Conservation (phyloP, 2,797 vertebrate species). For the Paramormyrops hopkinsi region DNA sequence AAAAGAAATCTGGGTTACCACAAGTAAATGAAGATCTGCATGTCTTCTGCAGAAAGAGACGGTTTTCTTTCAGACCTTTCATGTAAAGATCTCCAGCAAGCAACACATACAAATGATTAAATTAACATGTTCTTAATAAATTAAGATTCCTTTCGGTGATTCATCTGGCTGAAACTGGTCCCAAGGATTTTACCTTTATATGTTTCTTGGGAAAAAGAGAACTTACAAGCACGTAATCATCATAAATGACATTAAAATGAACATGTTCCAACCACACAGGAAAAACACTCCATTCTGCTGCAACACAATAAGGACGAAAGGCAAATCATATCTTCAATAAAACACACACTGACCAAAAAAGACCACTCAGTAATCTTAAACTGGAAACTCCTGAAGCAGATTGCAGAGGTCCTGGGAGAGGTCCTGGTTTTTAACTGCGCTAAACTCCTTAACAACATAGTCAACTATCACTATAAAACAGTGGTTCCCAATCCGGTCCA, state of each 20-base stretch:
- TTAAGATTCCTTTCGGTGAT: not conserved
- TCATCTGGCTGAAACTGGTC: not conserved
- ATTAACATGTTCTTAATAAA: slow-evolving; percentile 9
- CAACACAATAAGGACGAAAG: not conserved
- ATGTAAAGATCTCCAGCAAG: not conserved
- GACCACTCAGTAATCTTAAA: not conserved
- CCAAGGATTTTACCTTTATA: not conserved
- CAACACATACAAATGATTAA: not conserved
- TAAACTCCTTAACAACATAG: not conserved
- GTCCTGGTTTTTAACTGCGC: not conserved
- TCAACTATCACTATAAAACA: not conserved
- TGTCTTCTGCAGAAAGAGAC: not conserved
- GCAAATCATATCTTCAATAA: not conserved
- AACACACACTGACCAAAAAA: not conserved
- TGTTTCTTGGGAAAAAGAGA: not conserved
- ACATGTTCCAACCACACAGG: not conserved
- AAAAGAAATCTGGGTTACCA: not conserved
- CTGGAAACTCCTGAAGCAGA: not conserved
- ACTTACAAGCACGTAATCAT: not conserved
- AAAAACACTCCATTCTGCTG: not conserved
- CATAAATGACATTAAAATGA: not conserved
- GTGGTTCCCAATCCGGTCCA: not conserved
- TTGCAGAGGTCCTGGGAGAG: not conserved
- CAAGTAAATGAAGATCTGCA: not conserved
- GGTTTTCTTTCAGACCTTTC: not conserved